These are phyloP conservation scores for Oncorhynchus masou DNA, from an alignment of 2,113 vertebrate species.

Conservation along the genomic window DNA sequence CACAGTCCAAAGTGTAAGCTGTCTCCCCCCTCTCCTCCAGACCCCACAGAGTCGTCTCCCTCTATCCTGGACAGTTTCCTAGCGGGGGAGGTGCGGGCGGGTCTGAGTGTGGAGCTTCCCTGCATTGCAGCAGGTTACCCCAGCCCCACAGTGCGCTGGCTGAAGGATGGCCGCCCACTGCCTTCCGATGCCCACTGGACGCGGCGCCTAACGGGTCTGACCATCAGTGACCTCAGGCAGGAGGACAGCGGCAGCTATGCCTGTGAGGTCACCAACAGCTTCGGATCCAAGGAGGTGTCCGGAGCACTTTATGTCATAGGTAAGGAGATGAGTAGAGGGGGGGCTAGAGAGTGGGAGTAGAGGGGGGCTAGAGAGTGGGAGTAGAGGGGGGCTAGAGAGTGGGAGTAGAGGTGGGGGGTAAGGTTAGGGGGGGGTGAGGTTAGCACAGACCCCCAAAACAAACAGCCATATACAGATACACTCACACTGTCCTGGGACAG, in stretches of 20 bases:
- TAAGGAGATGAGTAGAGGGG: constrained; percentile 42
- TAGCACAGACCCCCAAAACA: no score
- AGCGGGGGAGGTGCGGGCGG: constrained; percentile 83
- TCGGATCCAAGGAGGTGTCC: constrained; percentile 92
- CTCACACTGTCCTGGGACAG: no score
- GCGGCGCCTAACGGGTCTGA: constrained; percentile 89
- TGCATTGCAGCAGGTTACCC: constrained; percentile 94
- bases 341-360: no score
- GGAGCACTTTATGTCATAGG: constrained; percentile 91
- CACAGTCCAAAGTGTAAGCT: no score
- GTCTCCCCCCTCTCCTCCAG: constrained; percentile 46
- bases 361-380: no score
- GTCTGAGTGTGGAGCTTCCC: constrained; percentile 87
- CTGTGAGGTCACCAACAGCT: constrained; percentile 98
- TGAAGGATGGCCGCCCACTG: constrained; percentile 92
- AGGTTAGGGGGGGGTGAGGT: no score
- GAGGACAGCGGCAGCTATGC: constrained; percentile 96
- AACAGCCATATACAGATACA: no score
- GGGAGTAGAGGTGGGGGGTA: no score
- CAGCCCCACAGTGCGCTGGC: constrained; percentile 91
- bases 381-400: no score
- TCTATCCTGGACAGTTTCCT: constrained; percentile 95
- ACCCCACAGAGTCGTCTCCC: constrained; percentile 91
- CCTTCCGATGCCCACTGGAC: constrained; percentile 90
- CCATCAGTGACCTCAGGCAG: constrained; percentile 87